Percentiles rank a stretch among this genome's conserved stretches.
Conservation (phyloP, 1,140 invertebrate genomes). For the Aphelinus certus region DNA sequence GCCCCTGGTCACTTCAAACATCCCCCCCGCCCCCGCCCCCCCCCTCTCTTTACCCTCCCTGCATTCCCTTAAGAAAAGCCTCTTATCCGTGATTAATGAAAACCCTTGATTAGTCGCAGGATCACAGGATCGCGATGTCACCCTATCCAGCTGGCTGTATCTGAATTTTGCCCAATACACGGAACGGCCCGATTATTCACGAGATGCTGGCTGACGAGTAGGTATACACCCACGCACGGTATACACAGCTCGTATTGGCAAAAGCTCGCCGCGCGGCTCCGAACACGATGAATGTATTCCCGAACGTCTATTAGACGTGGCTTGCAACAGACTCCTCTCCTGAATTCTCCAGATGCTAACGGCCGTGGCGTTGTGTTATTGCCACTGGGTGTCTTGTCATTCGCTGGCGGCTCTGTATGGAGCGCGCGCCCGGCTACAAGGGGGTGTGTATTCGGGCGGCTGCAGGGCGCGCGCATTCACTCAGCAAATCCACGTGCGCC, state of each 20-base stretch:
- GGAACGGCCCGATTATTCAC: no score
- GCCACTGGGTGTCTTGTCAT: slow-evolving; percentile 13
- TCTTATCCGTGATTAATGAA: slow-evolving; percentile 32
- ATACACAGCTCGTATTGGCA: no score
- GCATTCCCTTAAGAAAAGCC: background rate
- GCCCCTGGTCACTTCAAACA: slow-evolving; percentile 38
- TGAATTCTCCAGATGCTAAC: slow-evolving; percentile 18
- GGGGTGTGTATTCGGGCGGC: background rate
- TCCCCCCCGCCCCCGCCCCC: background rate
- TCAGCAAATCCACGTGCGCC: slow-evolving; percentile 23
- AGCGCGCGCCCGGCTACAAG: background rate
- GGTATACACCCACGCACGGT: no score
- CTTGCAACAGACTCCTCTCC: slow-evolving; percentile 9
- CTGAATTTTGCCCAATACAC: no score
- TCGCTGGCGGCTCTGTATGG: background rate
- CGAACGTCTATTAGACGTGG: slow-evolving; percentile 22
- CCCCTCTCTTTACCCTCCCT: background rate
- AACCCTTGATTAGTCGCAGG: slow-evolving; percentile 18
- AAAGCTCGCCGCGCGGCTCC: no score
- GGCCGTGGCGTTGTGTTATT: slow-evolving; percentile 13
- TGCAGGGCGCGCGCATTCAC: slow-evolving; percentile 11
- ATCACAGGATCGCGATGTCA: no score
- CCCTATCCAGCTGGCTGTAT: no score
- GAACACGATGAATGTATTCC: background rate
- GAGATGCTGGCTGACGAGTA: no score